Evolutionary conservation across 2,888 invertebrate species (phyloP), one percentile per base, ranked within the genome.

Genomic region (Macrosiphum euphorbiae): DNA sequence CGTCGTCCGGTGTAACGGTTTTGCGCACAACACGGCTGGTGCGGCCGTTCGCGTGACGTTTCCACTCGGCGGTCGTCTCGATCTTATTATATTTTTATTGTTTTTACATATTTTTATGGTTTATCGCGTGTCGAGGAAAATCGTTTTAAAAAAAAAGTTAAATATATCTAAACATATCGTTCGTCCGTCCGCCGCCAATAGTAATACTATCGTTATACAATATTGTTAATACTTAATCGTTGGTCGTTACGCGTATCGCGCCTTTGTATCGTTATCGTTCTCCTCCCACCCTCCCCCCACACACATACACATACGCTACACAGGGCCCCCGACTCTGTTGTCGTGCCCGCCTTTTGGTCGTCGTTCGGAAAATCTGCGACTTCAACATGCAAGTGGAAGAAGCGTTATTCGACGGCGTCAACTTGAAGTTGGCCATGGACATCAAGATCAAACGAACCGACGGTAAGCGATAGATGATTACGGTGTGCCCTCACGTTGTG

Each of bases 391-490:
- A 94, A 67, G 90, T 90, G 13, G 94, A 94, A 67, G 90, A 90
- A 41, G 20, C 58, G 3, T 67, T 35, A n/a, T 94, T 94, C 52
- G 94, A 94, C 8, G 94, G 94, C 67, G 28, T 94, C 67, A 94
- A 94, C 41, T 87, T 94, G 41, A 94, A 94, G 52, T 41, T 94
- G 61, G 94, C 94, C 90, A 94, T 94, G 94, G 90, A 94, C 87
- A 94, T 94, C 50, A 94, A 94, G n/a, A 94, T 94, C 61, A 94
- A 94, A 87, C 94, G 94, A 67, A 94, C 94, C 52, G 86, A 90
- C 8, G 94, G 94, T 94, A n/a, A 94, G 94, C 67, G 11, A 26
- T 89, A 10, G 26, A 86, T 16, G 47, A 28, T 86, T 28, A n/a
- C 84, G 20, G 35, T 20, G 35, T 86, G 7, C 41, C 26, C 86